These are phyloP conservation scores for Drosophila sproati DNA, from an alignment of 1,140 invertebrate genomes.

Conservation along the genomic window DNA sequence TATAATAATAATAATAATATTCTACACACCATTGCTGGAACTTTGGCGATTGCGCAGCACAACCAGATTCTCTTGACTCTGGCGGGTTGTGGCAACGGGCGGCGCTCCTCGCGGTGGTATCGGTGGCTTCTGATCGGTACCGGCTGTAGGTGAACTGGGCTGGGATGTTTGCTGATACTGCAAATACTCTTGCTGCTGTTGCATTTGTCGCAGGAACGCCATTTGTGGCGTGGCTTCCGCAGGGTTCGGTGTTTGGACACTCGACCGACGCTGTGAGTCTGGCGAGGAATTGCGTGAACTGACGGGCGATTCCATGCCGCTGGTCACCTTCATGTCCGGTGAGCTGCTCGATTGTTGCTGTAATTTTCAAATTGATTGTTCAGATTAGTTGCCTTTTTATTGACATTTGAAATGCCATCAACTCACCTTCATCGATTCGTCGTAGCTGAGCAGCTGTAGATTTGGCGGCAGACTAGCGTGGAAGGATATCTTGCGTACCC, in stretches of 20 bases:
- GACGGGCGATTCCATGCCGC: conserved; percentile 77
- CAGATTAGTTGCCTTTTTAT: background rate
- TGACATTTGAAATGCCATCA: background rate
- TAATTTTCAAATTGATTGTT: background rate
- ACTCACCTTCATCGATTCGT: conserved; percentile 85
- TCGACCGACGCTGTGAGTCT: conserved; percentile 79
- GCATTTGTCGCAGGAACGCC: conserved; percentile 84
- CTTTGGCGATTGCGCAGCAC: conserved; percentile 72
- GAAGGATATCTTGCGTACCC: conserved; percentile 97
- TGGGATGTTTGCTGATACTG: conserved; percentile 76
- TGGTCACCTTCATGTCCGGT: conserved; percentile 80
- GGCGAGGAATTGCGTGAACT: conserved; percentile 84
- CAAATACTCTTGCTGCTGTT: conserved; percentile 75
- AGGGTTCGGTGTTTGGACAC: conserved; percentile 48
- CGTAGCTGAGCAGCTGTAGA: conserved; percentile 94
- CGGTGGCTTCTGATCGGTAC: conserved; percentile 86
- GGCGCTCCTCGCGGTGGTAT: conserved; percentile 86
- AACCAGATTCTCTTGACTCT: conserved; percentile 82
- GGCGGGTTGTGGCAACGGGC: conserved; percentile 85
- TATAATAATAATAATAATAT: background rate
- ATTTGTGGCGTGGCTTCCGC: conserved; percentile 77
- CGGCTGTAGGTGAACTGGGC: conserved; percentile 76
- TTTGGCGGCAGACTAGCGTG: conserved; percentile 96
- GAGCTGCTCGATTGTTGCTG: conserved; percentile 84
- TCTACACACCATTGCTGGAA: conserved; percentile 64